These are phyloP conservation scores for Ovis aries DNA, from an alignment of 2,113 vertebrate genomes.

Conservation along the genomic window ARS-UI_Ramb_v3.0 NC_056058.1:75536001-75536500, in stretches of 20 bases:
- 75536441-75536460: background rate
- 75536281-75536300: background rate
- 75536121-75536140: background rate
- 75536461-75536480: background rate
- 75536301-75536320: background rate
- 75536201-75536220: background rate
- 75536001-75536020: background rate
- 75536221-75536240: background rate
- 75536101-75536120: background rate
- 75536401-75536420: background rate
- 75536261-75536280: background rate
- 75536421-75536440: background rate
- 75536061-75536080: background rate
- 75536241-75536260: background rate
- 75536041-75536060: background rate
- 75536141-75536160: background rate
- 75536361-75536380: background rate
- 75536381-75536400: background rate
- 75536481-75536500: constrained; percentile 8
- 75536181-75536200: background rate
- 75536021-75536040: background rate
- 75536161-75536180: background rate
- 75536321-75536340: background rate
- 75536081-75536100: background rate
- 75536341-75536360: background rate